A percentile compares a stretch with the other conserved stretches of the same genome.
Conservation (phyloP, 35 echinoderm and acorn worm genomes). For the Heliocidaris tuberculata region DNA sequence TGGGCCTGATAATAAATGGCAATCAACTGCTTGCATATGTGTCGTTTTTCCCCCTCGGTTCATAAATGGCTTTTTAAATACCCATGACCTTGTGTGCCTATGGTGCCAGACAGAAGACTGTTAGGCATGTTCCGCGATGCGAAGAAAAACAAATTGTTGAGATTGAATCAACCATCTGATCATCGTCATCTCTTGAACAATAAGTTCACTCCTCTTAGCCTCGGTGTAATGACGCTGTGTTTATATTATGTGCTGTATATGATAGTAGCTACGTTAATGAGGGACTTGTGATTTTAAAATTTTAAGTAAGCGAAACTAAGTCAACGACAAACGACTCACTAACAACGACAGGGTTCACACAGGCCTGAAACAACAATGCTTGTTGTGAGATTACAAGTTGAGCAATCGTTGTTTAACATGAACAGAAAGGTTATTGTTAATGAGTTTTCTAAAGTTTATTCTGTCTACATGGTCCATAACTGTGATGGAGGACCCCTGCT, state of each 20-base stretch:
- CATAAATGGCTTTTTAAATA: constrained; percentile 12
- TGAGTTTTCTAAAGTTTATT: too few species aligned
- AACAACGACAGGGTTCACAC: too few species aligned
- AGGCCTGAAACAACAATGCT: too few species aligned
- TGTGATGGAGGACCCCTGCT: too few species aligned
- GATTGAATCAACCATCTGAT: constrained; percentile 3
- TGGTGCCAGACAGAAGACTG: neutral
- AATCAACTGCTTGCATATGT: neutral
- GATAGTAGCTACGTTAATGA: too few species aligned
- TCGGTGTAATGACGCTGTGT: neutral
- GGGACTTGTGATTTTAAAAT: too few species aligned
- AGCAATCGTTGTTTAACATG: too few species aligned
- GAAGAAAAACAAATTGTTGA: neutral
- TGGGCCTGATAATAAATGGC: neutral
- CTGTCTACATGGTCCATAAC: too few species aligned
- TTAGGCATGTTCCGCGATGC: neutral
- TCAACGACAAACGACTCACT: too few species aligned
- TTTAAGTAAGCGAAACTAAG: too few species aligned
- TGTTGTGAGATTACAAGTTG: too few species aligned
- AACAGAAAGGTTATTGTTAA: too few species aligned
- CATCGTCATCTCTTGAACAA: neutral
- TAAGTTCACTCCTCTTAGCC: neutral
- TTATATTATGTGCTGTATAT: neutral
- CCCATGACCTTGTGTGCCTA: neutral
- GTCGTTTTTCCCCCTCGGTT: neutral